Percentiles rank a stretch among this genome's conserved stretches.
These are phyloP conservation scores for Antheraea yamamai DNA, from an alignment of 2,888 invertebrate genomes.

Conservation along the genomic window DNA sequence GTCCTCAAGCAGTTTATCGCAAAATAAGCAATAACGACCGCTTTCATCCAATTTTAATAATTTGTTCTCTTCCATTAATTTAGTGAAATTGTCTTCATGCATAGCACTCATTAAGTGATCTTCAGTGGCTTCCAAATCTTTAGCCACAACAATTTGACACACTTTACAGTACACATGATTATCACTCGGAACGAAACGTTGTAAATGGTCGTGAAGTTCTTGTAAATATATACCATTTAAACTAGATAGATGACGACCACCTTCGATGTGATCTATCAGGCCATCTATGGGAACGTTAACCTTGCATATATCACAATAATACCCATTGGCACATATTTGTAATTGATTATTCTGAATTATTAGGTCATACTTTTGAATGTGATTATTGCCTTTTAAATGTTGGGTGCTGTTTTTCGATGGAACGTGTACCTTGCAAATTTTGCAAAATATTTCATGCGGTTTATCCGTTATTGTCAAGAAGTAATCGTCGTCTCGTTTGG, in stretches of 20 bases:
- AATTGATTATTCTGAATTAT: constrained; percentile 24
- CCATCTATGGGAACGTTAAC: background rate
- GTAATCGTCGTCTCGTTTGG: background rate
- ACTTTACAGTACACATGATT: background rate
- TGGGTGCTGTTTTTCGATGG: background rate
- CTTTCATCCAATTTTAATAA: background rate
- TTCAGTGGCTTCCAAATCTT: background rate
- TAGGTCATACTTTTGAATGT: background rate
- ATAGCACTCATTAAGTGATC: background rate
- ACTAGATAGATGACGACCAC: background rate
- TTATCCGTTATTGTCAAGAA: background rate
- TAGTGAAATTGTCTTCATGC: background rate
- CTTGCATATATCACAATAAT: constrained; percentile 2
- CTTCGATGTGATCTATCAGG: background rate
- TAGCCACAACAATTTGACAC: background rate
- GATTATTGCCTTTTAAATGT: background rate
- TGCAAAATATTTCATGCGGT: background rate
- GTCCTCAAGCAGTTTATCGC: background rate
- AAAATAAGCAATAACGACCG: background rate
- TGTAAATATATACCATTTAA: background rate
- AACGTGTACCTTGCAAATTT: background rate
- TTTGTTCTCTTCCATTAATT: background rate
- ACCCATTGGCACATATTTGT: constrained; percentile 16
- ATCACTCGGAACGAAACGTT: background rate
- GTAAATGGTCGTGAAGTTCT: background rate